Evolutionary conservation across 2,797 vertebrate genomes (phyloP).

Genomic region (Thunnus albacares): DNA sequence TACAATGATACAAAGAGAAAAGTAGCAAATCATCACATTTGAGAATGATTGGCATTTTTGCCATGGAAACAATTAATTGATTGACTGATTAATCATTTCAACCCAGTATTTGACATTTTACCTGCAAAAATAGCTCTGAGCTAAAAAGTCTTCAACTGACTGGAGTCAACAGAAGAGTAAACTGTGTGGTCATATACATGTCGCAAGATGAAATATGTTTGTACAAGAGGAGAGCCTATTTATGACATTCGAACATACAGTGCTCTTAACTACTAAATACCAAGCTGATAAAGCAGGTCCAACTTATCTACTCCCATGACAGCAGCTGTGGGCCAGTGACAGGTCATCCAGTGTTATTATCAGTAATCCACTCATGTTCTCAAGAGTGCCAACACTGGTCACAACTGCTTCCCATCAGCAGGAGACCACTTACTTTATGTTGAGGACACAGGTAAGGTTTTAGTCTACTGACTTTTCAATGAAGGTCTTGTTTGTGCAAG

Average conservation of each 20-base stretch:
- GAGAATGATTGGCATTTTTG: background rate
- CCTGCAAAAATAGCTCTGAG: background rate
- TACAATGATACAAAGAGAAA: background rate
- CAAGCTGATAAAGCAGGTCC: conserved; percentile 17
- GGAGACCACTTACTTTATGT: background rate
- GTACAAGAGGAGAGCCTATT: background rate
- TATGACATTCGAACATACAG: conserved; percentile 3
- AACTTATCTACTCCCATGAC: conserved; percentile 57
- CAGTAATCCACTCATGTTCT: conserved; percentile 58
- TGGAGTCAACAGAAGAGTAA: background rate
- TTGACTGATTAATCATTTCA: background rate
- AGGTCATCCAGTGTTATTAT: conserved; percentile 56
- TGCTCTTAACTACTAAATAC: conserved; percentile 18
- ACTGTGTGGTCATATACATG: background rate
- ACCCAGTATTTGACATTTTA: background rate
- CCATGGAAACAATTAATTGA: too few relatives aligned
- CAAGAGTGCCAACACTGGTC: conserved; percentile 44
- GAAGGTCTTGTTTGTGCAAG: too few relatives aligned
- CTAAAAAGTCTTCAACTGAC: background rate
- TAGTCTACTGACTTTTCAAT: too few relatives aligned
- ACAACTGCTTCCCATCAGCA: conserved; percentile 40
- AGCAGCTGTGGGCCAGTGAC: conserved; percentile 33
- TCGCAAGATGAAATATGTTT: background rate
- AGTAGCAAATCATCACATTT: background rate
- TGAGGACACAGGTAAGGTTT: too few relatives aligned